Conservation (phyloP, 1,140 invertebrate species). For the Ridgeia piscesae region DNA sequence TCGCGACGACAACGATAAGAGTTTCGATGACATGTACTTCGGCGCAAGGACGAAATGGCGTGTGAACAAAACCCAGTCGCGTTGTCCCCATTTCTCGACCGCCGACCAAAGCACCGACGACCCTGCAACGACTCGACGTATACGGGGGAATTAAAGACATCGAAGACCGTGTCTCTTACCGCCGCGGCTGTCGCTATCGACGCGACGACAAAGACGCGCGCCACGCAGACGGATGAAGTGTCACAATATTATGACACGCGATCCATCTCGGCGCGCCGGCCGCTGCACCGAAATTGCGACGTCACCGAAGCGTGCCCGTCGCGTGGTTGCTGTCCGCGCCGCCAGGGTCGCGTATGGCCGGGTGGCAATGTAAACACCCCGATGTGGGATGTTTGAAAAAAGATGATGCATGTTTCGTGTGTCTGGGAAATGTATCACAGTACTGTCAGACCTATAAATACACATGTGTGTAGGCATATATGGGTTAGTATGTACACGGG, state of each 20-base stretch:
- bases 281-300: not conserved
- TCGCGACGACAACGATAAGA: not conserved
- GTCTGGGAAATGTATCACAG: not conserved
- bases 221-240: not conserved
- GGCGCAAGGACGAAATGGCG: not conserved
- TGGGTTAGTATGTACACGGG: not conserved
- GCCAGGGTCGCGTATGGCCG: not conserved
- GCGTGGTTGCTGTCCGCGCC: not conserved
- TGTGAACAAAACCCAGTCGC: not conserved
- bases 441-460: not conserved
- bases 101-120: not conserved
- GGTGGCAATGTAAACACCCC: not conserved
- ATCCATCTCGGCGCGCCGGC: not conserved
- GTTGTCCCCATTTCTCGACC: not conserved
- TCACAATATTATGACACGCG: not conserved
- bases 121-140: not conserved
- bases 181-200: not conserved
- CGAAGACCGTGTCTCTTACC: not conserved
- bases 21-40: not conserved
- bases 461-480: not conserved
- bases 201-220: not conserved
- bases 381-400: not conserved
- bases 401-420: not conserved
- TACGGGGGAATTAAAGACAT: not conserved
- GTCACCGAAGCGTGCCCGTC: not conserved